These are phyloP conservation scores for Plebejus melissa DNA, from an alignment of 2,888 invertebrate species.

Conservation along the genomic window DNA sequence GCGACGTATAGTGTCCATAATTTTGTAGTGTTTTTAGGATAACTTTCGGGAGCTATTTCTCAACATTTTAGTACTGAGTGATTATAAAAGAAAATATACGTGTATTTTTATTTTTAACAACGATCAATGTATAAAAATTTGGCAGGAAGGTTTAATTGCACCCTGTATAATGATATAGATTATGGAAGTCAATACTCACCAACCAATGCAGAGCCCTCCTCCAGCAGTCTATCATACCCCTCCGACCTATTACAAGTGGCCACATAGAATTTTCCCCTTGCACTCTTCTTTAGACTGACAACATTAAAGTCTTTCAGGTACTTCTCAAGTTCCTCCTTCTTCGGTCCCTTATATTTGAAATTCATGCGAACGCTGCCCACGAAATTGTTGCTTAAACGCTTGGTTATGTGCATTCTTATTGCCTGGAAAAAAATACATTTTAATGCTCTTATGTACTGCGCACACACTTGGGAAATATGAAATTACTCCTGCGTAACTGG, in stretches of 20 bases:
- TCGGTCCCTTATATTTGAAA: conserved; percentile 36
- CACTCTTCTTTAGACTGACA: conserved; percentile 41
- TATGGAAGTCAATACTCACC: background rate
- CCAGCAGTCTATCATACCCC: conserved; percentile 44
- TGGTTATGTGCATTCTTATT: conserved; percentile 42
- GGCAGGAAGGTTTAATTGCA: too few relatives aligned
- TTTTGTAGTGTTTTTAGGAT: too few relatives aligned
- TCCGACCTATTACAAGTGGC: conserved; percentile 39
- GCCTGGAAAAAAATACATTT: conserved; percentile 39
- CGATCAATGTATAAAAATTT: too few relatives aligned
- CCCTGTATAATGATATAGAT: too few relatives aligned
- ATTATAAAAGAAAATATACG: too few relatives aligned
- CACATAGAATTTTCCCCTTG: conserved; percentile 38
- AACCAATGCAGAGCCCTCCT: conserved; percentile 33
- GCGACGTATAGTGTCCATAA: too few relatives aligned
- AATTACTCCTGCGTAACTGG: too few relatives aligned
- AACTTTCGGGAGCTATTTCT: too few relatives aligned
- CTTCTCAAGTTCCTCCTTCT: conserved; percentile 33
- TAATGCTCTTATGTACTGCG: too few relatives aligned
- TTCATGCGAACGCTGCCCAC: conserved; percentile 41
- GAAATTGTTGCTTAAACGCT: conserved; percentile 43
- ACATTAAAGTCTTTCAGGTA: conserved; percentile 43
- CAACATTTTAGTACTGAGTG: too few relatives aligned
- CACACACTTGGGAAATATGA: too few relatives aligned
- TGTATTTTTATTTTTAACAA: too few relatives aligned